Evolutionary conservation across 2,888 invertebrate genomes (phyloP), one percentile per base, ranked within the genome.

Genomic region (Clistopyga incitator): DNA sequence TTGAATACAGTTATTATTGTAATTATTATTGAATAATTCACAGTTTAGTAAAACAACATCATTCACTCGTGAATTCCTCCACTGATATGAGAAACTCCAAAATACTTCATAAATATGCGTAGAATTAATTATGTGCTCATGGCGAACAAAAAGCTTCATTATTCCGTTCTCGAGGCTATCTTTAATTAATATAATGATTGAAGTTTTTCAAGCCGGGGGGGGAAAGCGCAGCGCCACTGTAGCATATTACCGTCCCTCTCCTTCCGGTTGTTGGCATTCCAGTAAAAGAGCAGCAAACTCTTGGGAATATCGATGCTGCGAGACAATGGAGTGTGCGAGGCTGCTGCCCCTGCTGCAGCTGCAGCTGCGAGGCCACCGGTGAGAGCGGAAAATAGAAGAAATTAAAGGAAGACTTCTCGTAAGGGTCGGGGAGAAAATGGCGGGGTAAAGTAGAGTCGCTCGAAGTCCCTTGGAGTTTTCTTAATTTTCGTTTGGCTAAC

Each of bases 401-500:
- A 84, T 67, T 81, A 84, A 59, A 80, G 78, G 56, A 64, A 23
- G 42, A 72, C 72, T 34, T 42, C 18, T 61, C 54, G 38, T n/a
- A 56, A 56, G 71, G 65, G 75, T 64, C 65, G 34, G 25, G 56
- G 68, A 23, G 70, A 25, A n/a, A 67, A 52, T 56, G 72, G n/a
- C 29, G 67, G 72, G 56, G 59, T 50, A 50, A 50, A 67, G 65
- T 61, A 83, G 65, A 72, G 71, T 67, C 67, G 45, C 29, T 13
- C 34, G 67, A 61, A 70, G 81, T 84, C 80, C 38, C 80, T 64
- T 64, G 76, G 80, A 67, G 42, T 80, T 80, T 78, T 81, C 81
- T 84, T 81, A 74, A 84, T 84, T 84, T 84, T 81, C 83, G 77
- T 81, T 81, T 76, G 81, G 68, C 77, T 84, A 79, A 74, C 78